Base-by-base conservation (phyloP, 1,140 invertebrate genomes). In the Temnothorax nylanderi region DNA sequence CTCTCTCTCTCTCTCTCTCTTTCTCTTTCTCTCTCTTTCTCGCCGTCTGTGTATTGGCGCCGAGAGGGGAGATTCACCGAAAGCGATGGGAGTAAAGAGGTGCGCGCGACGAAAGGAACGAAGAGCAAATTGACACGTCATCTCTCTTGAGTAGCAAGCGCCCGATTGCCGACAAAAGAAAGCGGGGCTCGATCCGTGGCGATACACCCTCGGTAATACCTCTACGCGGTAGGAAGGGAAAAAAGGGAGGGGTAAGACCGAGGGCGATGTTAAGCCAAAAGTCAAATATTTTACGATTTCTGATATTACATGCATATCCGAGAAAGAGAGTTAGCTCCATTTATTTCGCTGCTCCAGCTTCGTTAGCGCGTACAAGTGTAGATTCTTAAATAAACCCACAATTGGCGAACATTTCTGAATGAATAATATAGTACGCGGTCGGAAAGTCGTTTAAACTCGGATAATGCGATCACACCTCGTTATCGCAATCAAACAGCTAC, bases 121-220 rank as follows among this genome's bases (percentile, higher is more conserved):
- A 89, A 67, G 32, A 78, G 69, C 75, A 78, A 90, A 90, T 90
- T 89, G 87, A 90, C 85, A 87, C 78, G 85, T 90, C 89, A 90
- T 90, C 87, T 75, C 80, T 78, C 67, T 87, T 90, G 88, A 87
- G 85, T 85, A 90, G 85, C 88, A 16, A 82, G 85, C 78, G 84
- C 78, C 74, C 74, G 88, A 81, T 90, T 86, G 88, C 81, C 81
- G 89, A 86, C 75, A 90, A 88, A 90, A 86, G 85, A 88, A 87
- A 60, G 84, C 88, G 54, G 74, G 3, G 10, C 32, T 4, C 37
- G 85, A 89, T 90, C 72, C 51, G 51, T 54, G 64, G 37, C 78
- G 78, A 87, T 85, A 80, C 85, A 84, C 72, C 64, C 72, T 67
- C 74, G 64, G 21, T 77, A 89, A 26, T 26, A 26, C 26, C 26